Evolutionary conservation across 2,888 invertebrate genomes (phyloP).

Genomic region (Spicauda simplicius): DNA sequence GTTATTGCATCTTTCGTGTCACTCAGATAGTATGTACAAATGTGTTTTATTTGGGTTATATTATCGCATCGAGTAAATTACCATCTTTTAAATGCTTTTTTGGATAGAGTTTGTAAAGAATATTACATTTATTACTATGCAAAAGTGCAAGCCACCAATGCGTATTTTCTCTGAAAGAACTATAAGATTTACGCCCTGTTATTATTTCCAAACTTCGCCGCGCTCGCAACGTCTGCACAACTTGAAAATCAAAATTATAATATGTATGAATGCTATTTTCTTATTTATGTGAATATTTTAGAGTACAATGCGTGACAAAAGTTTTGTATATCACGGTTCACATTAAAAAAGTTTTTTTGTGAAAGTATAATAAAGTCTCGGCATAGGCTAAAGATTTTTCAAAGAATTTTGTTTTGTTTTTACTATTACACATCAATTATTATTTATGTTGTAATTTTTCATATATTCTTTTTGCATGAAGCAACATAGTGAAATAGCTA

Average conservation of each 20-base stretch:
- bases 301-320: constrained; percentile 17
- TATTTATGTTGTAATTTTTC: too few relatives aligned
- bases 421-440: too few relatives aligned
- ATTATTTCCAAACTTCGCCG: constrained; percentile 41
- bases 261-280: constrained; percentile 40
- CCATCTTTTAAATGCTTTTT: not conserved
- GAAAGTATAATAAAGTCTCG: constrained; percentile 10
- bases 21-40: not conserved
- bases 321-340: constrained; percentile 18
- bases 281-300: constrained; percentile 33
- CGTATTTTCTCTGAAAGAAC: constrained; percentile 32
- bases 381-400: constrained; percentile 3
- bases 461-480: too few relatives aligned
- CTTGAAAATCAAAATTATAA: constrained; percentile 40
- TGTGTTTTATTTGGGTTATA: not conserved
- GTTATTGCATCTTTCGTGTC: not conserved
- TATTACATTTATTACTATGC: constrained; percentile 26
- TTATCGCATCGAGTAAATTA: not conserved
- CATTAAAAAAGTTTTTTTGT: constrained; percentile 17
- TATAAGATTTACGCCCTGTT: constrained; percentile 37
- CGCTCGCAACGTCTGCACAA: constrained; percentile 39
- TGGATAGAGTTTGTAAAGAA: constrained; percentile 18
- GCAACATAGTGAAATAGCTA: too few relatives aligned
- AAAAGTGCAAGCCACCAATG: constrained; percentile 20
- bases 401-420: not conserved